Percentiles rank a stretch among this genome's conserved stretches.
These are phyloP conservation scores for Conomelus anceps DNA, from an alignment of 2,888 invertebrate species.

Conservation along the genomic window DNA sequence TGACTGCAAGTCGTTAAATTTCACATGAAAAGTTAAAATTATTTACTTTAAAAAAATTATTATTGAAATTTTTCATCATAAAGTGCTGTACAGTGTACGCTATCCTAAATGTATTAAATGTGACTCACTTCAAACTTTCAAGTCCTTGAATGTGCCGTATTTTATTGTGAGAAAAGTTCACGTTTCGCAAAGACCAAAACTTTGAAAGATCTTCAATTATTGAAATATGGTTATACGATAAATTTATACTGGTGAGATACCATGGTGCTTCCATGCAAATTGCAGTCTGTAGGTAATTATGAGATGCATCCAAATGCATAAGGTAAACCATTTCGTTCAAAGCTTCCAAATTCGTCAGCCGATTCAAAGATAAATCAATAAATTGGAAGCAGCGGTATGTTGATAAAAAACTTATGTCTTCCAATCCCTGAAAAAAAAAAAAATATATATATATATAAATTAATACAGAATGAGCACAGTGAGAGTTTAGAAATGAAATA, in stretches of 20 bases:
- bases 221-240: slow-evolving; percentile 51
- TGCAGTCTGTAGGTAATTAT: slow-evolving; percentile 45
- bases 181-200: slow-evolving; percentile 56
- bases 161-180: slow-evolving; percentile 55
- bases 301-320: slow-evolving; percentile 51
- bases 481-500: no score
- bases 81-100: no score
- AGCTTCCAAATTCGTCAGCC: slow-evolving; percentile 47
- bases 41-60: no score
- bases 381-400: slow-evolving; percentile 54
- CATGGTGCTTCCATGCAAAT: slow-evolving; percentile 43
- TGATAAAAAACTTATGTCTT: slow-evolving; percentile 48
- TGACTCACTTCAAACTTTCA: slow-evolving; percentile 46
- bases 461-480: no score
- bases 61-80: no score
- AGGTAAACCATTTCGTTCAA: slow-evolving; percentile 50
- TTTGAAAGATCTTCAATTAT: slow-evolving; percentile 48
- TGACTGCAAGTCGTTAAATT: no score
- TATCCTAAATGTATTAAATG: not conserved
- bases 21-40: no score
- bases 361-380: slow-evolving; percentile 53
- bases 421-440: slow-evolving; percentile 39
- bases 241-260: slow-evolving; percentile 55
- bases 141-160: slow-evolving; percentile 52
- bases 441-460: not conserved